Percentiles rank a stretch among this genome's conserved stretches.
Conservation (phyloP, 2,113 vertebrate species). For the Trematocara marginatum region DNA sequence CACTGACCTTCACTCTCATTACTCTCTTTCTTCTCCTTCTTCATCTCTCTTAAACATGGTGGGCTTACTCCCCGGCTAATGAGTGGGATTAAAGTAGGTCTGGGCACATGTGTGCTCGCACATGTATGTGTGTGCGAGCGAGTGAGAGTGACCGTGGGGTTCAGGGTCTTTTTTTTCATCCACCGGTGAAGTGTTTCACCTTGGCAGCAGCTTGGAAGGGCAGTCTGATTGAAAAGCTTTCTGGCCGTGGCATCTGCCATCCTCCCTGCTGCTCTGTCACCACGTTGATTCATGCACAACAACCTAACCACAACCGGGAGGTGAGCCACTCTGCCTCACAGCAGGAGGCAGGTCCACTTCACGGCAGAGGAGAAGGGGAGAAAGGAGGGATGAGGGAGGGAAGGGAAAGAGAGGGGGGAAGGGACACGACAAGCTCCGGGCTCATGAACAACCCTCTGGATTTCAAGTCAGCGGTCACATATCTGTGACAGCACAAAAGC, state of each 20-base stretch:
- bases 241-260: constrained; percentile 76
- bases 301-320: constrained; percentile 61
- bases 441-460: constrained; percentile 35
- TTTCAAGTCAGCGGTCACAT: constrained; percentile 4
- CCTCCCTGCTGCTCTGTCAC: constrained; percentile 77
- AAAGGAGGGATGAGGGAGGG: constrained; percentile 4
- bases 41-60: constrained; percentile 40
- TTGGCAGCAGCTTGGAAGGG: constrained; percentile 74
- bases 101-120: neutral
- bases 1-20: constrained; percentile 37
- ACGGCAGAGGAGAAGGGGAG: constrained; percentile 42
- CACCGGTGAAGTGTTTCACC: constrained; percentile 68
- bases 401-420: rapidly evolving
- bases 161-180: constrained; percentile 15
- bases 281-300: constrained; percentile 76
- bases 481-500: constrained; percentile 17
- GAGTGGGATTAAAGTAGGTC: constrained; percentile 60
- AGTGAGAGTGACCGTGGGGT: constrained; percentile 27
- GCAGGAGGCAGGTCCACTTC: constrained; percentile 58
- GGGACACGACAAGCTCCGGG: neutral
- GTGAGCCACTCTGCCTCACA: constrained; percentile 55
- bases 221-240: constrained; percentile 81
- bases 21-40: neutral
- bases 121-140: neutral
- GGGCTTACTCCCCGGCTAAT: constrained; percentile 56